Evolutionary conservation across 2,888 invertebrate species (phyloP).

Genomic region (Melanostoma scalare): DNA sequence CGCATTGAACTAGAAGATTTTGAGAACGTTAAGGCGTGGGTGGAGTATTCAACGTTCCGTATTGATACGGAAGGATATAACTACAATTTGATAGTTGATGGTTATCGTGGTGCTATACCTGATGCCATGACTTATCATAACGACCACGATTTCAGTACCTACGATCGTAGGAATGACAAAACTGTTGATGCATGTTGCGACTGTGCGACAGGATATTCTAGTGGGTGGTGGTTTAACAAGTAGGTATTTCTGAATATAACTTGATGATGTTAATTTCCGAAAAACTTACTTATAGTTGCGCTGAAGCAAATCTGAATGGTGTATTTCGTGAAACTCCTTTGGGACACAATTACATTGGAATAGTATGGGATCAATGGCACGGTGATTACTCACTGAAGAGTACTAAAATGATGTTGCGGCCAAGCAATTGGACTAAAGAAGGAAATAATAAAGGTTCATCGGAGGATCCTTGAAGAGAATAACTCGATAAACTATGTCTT

Average conservation of each 20-base stretch:
- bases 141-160: slow-evolving; percentile 81
- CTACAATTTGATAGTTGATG: slow-evolving; percentile 82
- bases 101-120: slow-evolving; percentile 83
- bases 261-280: background rate
- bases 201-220: slow-evolving; percentile 83
- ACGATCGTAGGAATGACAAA: slow-evolving; percentile 82
- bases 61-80: slow-evolving; percentile 81
- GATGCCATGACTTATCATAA: slow-evolving; percentile 84
- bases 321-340: slow-evolving; percentile 82
- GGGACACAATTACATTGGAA: slow-evolving; percentile 83
- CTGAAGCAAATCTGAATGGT: slow-evolving; percentile 84
- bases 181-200: slow-evolving; percentile 83
- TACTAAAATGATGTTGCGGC: slow-evolving; percentile 82
- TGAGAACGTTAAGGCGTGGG: slow-evolving; percentile 82
- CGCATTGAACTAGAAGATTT: slow-evolving; percentile 84
- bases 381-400: slow-evolving; percentile 84
- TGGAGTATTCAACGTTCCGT: slow-evolving; percentile 82
- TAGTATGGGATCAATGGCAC: slow-evolving; percentile 85
- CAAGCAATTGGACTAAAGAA: slow-evolving; percentile 65
- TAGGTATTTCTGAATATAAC: slow-evolving; percentile 74
- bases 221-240: slow-evolving; percentile 86
- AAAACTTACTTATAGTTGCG: slow-evolving; percentile 81
- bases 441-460: slow-evolving; percentile 28
- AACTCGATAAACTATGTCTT: background rate
- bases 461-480: slow-evolving; percentile 50